Evolutionary conservation across 1,140 invertebrate species (phyloP).

Genomic region (Drosophila kurseongensis): DNA sequence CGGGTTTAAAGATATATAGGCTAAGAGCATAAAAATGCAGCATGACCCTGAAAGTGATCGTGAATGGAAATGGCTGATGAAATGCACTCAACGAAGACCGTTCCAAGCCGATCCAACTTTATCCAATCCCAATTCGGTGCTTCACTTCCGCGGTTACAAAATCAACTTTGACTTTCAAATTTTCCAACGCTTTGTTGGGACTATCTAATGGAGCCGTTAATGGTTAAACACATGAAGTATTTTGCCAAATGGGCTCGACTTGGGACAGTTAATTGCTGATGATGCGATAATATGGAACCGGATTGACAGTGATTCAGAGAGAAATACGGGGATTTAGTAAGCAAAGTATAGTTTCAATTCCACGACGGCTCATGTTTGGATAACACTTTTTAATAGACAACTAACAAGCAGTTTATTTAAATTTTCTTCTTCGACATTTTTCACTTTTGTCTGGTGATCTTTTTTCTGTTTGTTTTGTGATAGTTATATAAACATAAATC

Average conservation of each 20-base stretch:
- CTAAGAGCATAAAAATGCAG: slow-evolving; percentile 32
- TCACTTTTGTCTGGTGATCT: slow-evolving; percentile 34
- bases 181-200: slow-evolving; percentile 32
- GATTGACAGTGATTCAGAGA: slow-evolving; percentile 22
- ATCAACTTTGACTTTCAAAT: slow-evolving; percentile 78
- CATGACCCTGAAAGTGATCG: slow-evolving; percentile 69
- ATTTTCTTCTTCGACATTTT: slow-evolving; percentile 57
- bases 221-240: slow-evolving; percentile 42
- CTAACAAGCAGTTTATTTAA: slow-evolving; percentile 70
- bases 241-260: slow-evolving; percentile 51
- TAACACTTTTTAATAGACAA: slow-evolving; percentile 58
- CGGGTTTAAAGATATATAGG: slow-evolving; percentile 19
- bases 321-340: slow-evolving; percentile 18
- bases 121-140: slow-evolving; percentile 18
- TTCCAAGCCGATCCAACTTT: slow-evolving; percentile 1
- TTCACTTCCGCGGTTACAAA: slow-evolving; percentile 66
- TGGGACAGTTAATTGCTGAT: slow-evolving; percentile 41
- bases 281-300: slow-evolving; percentile 44
- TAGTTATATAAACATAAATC: slow-evolving; percentile 76
- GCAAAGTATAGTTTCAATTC: slow-evolving; percentile 1
- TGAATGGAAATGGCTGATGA: slow-evolving; percentile 53
- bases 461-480: slow-evolving; percentile 45
- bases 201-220: slow-evolving; percentile 49
- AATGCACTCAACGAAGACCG: slow-evolving; percentile 46
- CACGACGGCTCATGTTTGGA: slow-evolving; percentile 18